phyloP scores from a whole-genome alignment of 2,888 invertebrate species.

The Dione juno region DNA sequence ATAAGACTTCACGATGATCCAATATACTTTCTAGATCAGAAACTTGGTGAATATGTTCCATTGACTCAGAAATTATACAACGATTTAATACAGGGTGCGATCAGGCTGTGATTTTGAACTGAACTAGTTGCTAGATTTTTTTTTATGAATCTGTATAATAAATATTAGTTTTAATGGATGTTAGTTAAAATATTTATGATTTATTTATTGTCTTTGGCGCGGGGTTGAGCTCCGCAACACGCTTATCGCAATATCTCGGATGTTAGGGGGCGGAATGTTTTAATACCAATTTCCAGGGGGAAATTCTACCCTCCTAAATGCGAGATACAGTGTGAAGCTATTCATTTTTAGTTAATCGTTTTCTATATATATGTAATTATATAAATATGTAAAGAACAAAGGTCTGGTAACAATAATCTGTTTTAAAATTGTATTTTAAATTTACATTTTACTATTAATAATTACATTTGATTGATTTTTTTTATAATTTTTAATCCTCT shows the following conservation, averaged over 20 bases:
- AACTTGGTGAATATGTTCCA: conserved; percentile 71
- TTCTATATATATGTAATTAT: no score
- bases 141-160: not conserved
- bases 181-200: not conserved
- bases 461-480: no score
- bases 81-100: conserved; percentile 73
- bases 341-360: no score
- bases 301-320: no score
- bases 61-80: conserved; percentile 77
- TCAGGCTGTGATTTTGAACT: conserved; percentile 75
- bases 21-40: conserved; percentile 85
- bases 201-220: not conserved
- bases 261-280: no score
- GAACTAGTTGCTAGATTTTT: not conserved
- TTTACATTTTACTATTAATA: not conserved
- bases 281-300: no score
- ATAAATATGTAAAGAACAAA: not conserved
- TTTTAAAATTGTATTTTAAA: not conserved
- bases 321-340: no score
- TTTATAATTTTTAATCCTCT: no score
- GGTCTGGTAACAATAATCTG: not conserved
- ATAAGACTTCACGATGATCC: conserved; percentile 85
- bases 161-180: not conserved
- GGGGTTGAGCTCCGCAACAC: no score
- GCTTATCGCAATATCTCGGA: no score